Evolutionary conservation across 2,113 vertebrate species (phyloP), one percentile per base, ranked within the genome.

Genomic region (Ophthalmotilapia sp.): DNA sequence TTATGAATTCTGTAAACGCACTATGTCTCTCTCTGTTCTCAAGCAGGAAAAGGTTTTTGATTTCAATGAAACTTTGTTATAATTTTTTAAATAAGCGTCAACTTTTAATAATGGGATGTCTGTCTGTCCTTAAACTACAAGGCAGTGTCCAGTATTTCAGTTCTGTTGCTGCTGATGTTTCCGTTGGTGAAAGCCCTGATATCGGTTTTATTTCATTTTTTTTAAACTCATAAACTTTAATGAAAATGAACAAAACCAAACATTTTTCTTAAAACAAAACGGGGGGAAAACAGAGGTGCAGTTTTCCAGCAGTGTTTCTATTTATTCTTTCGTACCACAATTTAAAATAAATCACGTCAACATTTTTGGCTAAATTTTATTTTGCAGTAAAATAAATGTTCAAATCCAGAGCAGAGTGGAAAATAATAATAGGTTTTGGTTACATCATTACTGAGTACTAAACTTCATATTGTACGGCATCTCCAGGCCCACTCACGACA

Each of bases 291-390:
- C 42, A 49, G 3, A 31, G 26, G 15, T 8, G 70, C 70, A 11
- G 73, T 31, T 77, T 77, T 77, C 14, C 42, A 77, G 23, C 26
- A 33, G 26, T 29, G 40, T 13, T 77, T 77, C 73, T 77, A n/a
- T 51, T 51, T 77, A 77, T 77, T 51, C 10, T 77, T 33, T 51
- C 17, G 6, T 3, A 31, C 26, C 17, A 54, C 0, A 42, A 26
- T 80, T 80, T 26, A 9, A 42, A 89, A 89, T 29, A 42, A 88
- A 65, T 11, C 15, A 85, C 54, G 2, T 3, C 23, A 10, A 26
- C 23, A 12, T 70, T 21, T 79, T 80, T 85, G 75, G 80, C 84
- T 83, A 83, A 87, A 82, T n/a, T 88, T 92, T 90, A 89, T 91
- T 90, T 81, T 40, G 26, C 33, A 86, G 21, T 14, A 55, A 80